Evolutionary conservation across 2,888 invertebrate species (phyloP).

Genomic region (Onthophagus sagittarius): DNA sequence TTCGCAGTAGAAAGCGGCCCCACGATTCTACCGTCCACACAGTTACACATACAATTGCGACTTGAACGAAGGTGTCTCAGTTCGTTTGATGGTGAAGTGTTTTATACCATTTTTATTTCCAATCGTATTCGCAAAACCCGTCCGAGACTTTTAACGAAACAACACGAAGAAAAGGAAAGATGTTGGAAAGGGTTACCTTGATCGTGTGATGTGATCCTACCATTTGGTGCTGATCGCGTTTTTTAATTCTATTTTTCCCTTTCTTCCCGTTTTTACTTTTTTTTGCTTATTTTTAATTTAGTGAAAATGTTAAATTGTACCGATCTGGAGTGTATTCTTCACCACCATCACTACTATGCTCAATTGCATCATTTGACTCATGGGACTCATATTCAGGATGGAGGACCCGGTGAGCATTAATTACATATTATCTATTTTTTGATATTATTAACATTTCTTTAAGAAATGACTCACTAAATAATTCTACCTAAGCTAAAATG

Average conservation of each 20-base stretch:
- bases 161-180: background rate
- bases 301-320: conserved; percentile 70
- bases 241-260: no score
- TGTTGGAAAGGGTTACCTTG: background rate
- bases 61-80: background rate
- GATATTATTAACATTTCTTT: background rate
- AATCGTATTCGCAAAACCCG: background rate
- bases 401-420: conserved; percentile 51
- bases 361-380: conserved; percentile 67
- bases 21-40: background rate
- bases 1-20: background rate
- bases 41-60: background rate
- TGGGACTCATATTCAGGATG: conserved; percentile 61
- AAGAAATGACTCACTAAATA: background rate
- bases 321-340: conserved; percentile 72
- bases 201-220: background rate
- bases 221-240: no score
- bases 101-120: background rate
- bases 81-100: background rate
- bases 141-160: background rate
- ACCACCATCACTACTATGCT: conserved; percentile 71
- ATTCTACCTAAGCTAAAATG: background rate
- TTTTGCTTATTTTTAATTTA: background rate
- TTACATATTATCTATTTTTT: background rate
- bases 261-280: background rate